Percentiles rank a stretch among this genome's conserved stretches.
Evolutionary conservation across 2,113 vertebrate genomes (phyloP).

Genomic region (Coryphaenoides rupestris): DNA sequence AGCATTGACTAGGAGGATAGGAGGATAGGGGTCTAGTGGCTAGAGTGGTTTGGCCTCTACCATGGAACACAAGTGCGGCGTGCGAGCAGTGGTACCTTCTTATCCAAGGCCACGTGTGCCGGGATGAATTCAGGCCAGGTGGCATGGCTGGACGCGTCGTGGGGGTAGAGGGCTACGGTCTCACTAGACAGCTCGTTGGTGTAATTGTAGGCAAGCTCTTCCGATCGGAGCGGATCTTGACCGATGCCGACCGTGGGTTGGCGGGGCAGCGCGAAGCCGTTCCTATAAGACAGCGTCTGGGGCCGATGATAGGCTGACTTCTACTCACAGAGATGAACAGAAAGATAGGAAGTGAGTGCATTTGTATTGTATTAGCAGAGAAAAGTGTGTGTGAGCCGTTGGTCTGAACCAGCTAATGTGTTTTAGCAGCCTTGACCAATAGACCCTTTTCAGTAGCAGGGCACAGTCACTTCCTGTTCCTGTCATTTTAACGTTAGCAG

Average conservation of each 20-base stretch:
- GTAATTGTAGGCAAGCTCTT: slow-evolving; percentile 75
- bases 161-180: slow-evolving; percentile 60
- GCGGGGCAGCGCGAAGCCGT: slow-evolving; percentile 77
- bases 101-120: slow-evolving; percentile 85
- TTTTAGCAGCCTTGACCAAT: no score
- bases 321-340: slow-evolving; percentile 66
- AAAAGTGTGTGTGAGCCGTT: no score
- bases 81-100: slow-evolving; percentile 77
- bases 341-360: neutral
- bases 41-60: no score
- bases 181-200: slow-evolving; percentile 69
- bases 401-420: no score
- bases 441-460: no score
- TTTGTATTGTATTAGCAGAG: no score
- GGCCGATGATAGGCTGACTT: slow-evolving; percentile 83
- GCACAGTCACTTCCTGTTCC: no score
- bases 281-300: slow-evolving; percentile 83
- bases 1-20: no score
- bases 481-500: no score
- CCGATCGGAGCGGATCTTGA: slow-evolving; percentile 69
- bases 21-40: no score
- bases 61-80: neutral
- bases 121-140: slow-evolving; percentile 75
- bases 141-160: slow-evolving; percentile 50
- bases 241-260: slow-evolving; percentile 79